Evolutionary conservation across 2,888 invertebrate species (phyloP).

Genomic region (Hemistola chrysoprasaria): DNA sequence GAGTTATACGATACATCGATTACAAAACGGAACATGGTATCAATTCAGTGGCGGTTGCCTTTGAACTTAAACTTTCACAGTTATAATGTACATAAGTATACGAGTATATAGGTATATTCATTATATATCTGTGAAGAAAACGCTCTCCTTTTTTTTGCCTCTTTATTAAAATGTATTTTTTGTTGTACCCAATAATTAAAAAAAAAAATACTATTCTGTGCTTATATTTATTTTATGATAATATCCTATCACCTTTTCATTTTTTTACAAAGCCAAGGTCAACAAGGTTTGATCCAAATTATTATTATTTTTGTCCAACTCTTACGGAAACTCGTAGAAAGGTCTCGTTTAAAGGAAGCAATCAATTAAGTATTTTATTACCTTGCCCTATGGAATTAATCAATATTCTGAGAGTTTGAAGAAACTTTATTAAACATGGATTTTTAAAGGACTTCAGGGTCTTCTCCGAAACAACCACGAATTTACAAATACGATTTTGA

Average conservation of each 20-base stretch:
- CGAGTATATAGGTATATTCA: too few species aligned
- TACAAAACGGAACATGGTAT: slow-evolving; percentile 65
- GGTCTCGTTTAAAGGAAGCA: slow-evolving; percentile 25
- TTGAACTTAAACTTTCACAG: slow-evolving; percentile 43
- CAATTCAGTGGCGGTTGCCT: slow-evolving; percentile 55
- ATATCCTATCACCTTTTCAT: too few species aligned
- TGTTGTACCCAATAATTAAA: too few species aligned
- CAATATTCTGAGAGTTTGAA: slow-evolving; percentile 4
- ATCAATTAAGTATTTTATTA: slow-evolving; percentile 23
- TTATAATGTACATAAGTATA: slow-evolving; percentile 29
- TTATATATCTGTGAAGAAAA: too few species aligned
- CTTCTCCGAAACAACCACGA: too few species aligned
- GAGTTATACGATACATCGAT: slow-evolving; percentile 65
- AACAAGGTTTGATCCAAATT: slow-evolving; percentile 27
- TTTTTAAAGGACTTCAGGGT: too few species aligned
- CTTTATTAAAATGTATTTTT: too few species aligned
- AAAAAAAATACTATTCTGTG: too few species aligned
- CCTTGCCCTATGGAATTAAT: slow-evolving; percentile 22
- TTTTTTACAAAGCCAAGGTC: not conserved
- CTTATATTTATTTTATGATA: too few species aligned
- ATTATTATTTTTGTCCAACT: slow-evolving; percentile 28
- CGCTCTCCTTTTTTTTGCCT: too few species aligned
- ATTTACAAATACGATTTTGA: too few species aligned
- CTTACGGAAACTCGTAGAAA: slow-evolving; percentile 19
- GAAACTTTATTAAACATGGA: too few species aligned